These are phyloP conservation scores for Megalurothrips usitatus DNA, from an alignment of 2,888 invertebrate genomes.

Conservation along the genomic window DNA sequence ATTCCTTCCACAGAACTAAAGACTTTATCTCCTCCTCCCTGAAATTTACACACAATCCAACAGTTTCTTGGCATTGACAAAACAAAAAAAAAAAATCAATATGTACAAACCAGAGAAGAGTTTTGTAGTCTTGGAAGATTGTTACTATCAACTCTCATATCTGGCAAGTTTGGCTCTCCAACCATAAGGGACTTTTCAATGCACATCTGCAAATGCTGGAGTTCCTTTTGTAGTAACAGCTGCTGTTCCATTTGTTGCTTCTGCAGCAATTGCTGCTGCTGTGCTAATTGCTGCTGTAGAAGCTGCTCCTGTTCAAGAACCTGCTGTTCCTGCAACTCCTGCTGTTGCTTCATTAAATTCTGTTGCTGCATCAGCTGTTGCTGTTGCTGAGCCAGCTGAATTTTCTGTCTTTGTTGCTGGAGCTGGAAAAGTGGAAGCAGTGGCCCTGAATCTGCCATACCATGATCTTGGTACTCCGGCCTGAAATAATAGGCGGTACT, in stretches of 20 bases:
- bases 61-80: neutral
- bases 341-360: neutral
- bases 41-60: neutral
- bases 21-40: neutral
- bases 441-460: neutral
- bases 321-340: constrained; percentile 6
- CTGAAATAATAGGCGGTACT: neutral
- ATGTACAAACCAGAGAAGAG: neutral
- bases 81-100: neutral
- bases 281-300: constrained; percentile 2
- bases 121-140: neutral
- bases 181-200: neutral
- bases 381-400: constrained; percentile 8
- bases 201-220: neutral
- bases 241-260: neutral
- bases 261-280: neutral
- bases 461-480: neutral
- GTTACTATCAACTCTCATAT: neutral
- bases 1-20: neutral
- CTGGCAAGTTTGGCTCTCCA: neutral
- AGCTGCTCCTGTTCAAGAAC: neutral
- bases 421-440: neutral
- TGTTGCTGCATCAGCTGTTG: constrained; percentile 8
- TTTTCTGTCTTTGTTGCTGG: neutral
- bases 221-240: neutral